Conservation (phyloP, 2,888 invertebrate genomes). For the Zhengitettix transpicula region DNA sequence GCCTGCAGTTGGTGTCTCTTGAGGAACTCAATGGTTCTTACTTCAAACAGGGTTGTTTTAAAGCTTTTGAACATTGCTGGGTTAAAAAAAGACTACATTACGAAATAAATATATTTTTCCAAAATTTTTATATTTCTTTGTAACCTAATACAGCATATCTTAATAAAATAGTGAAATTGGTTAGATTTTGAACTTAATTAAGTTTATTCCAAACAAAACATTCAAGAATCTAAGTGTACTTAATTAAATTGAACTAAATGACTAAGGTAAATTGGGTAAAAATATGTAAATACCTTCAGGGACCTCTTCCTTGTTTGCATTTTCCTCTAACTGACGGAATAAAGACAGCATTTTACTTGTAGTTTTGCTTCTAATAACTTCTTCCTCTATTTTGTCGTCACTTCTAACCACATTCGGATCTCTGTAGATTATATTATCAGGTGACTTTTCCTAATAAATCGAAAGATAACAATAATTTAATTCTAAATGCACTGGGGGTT, state of each 20-base stretch:
- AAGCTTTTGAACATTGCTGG: too few relatives aligned
- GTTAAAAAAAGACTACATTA: too few relatives aligned
- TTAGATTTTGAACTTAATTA: too few relatives aligned
- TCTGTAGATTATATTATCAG: constrained; percentile 53
- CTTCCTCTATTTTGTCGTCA: constrained; percentile 32
- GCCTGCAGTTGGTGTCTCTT: too few relatives aligned
- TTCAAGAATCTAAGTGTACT: too few relatives aligned
- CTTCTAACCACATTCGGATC: constrained; percentile 55
- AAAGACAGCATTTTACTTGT: constrained; percentile 75
- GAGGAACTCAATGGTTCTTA: too few relatives aligned
- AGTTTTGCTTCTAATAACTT: constrained; percentile 44
- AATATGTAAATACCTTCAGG: constrained; percentile 24
- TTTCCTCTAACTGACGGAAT: constrained; percentile 77
- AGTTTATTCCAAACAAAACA: too few relatives aligned
- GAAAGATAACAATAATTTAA: background rate
- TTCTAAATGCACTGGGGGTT: background rate
- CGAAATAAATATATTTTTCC: too few relatives aligned
- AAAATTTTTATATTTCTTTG: too few relatives aligned
- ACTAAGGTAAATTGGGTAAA: background rate
- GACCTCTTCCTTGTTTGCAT: constrained; percentile 33
- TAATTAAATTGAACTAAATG: background rate
- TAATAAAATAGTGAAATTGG: too few relatives aligned
- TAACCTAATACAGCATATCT: too few relatives aligned
- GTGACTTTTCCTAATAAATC: constrained; percentile 39
- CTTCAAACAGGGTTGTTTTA: too few relatives aligned